Evolutionary conservation across 2,113 vertebrate species (phyloP), one percentile per base, ranked within the genome.

Genomic region (Synodontis membranacea): DNA sequence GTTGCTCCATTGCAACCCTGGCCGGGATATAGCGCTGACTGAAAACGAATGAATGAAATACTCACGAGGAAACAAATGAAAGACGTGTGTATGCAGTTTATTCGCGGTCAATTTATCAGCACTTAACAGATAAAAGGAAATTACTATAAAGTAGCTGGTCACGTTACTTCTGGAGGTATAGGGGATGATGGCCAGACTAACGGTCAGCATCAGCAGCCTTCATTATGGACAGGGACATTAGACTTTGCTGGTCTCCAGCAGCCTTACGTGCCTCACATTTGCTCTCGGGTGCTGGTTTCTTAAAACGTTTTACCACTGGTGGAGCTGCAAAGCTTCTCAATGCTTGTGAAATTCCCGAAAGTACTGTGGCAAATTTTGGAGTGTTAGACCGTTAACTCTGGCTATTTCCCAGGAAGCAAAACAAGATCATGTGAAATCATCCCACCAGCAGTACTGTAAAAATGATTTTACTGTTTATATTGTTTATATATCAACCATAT

Each of bases 401-500:
- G 31, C 19, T 54, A 9, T 79, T 25, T 80, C 15, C 54, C 54
- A 58, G 21, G 21, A 80, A 42, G 21, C 34, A 42, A 58, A 80
- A 80, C 52, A 58, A 58, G 78, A 80, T 80, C 23, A 37, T 58
- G n/a, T 58, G 34, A 58, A 80, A 39, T 39, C 34, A 15, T 28
- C 52, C 42, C 37, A 80, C 42, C 52, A 58, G 11, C 23, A 39
- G 52, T 42, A 80, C 52, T 58, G 78, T 80, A 39, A 80, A 80
- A 80, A 78, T 78, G 3, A 78, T 50, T 80, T 80, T 34, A 79
- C 54, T 54, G 44, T 50, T 37, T 34, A 42, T 46, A 7, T 28
- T 48, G 72, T 75, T 80, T 80, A 80, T 80, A 56, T 80, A 34
- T 80, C 37, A 80, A 56, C 76, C 76, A 37, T 54, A 42, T 58